These are phyloP conservation scores for Stegodyphus dumicola DNA, from an alignment of 1,140 invertebrate species.

Conservation along the genomic window DNA sequence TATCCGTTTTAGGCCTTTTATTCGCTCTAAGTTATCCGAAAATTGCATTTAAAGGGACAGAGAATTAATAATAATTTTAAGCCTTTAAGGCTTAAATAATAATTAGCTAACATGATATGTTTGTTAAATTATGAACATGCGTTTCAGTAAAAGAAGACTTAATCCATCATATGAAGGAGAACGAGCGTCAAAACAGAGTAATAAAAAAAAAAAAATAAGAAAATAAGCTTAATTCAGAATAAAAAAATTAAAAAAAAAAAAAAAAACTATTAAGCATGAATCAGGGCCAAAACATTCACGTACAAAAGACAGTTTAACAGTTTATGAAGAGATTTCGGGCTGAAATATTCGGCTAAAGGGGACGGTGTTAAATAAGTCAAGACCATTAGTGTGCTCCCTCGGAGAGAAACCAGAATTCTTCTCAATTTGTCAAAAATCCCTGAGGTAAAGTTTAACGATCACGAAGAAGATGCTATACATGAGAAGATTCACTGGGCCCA, in stretches of 20 bases:
- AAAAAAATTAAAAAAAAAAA: too few species aligned
- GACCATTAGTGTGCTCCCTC: not conserved
- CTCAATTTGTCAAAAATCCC: slow-evolving; percentile 35
- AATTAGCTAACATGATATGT: too few species aligned
- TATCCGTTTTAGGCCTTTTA: too few species aligned
- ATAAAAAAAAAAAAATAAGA: not conserved
- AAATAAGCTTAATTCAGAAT: too few species aligned
- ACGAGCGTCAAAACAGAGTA: not conserved
- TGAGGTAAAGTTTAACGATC: not conserved
- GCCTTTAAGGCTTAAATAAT: too few species aligned
- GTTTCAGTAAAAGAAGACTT: too few species aligned
- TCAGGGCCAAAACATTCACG: not conserved
- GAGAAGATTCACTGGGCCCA: slow-evolving; percentile 49
- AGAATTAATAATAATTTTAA: too few species aligned
- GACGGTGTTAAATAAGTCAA: not conserved
- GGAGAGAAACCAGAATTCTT: not conserved
- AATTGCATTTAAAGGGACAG: too few species aligned
- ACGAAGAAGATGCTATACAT: slow-evolving; percentile 36
- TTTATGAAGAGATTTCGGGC: not conserved
- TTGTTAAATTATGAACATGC: not conserved
- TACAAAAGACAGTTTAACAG: not conserved
- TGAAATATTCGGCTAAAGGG: not conserved
- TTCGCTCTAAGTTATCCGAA: too few species aligned
- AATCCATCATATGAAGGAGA: not conserved
- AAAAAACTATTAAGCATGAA: not conserved